Evolutionary conservation across 2,113 vertebrate species (phyloP), one percentile per base, ranked within the genome.

Genomic region (Dicrurus megarhynchus): DNA sequence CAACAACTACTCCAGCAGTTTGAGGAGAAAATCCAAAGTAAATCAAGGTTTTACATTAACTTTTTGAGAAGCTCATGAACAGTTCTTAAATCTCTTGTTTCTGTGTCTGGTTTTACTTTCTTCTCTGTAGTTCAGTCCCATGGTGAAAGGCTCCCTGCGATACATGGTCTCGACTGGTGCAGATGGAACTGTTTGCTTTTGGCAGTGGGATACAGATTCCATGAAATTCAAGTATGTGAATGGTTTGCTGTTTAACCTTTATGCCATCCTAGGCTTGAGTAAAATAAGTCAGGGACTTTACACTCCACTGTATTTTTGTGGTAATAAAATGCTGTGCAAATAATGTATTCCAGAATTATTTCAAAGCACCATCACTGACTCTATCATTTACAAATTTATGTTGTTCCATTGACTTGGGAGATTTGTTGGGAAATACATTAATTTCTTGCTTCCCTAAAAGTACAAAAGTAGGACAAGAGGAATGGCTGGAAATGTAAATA

Each of bases 121-220:
- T 59, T 61, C 28, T 49, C 84, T 97, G 95, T 41, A 99, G 99
- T 99, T 99, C 95, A 99, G 99, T 96, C 99, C 99, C 9, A 99
- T 99, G 98, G 99, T 98, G 96, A 99, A 98, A 97, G 99, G 99
- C 96, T 98, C 98, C 70, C 98, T 98, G 79, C 96, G 99, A 35
- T 99, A 99, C 95, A 98, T 99, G 99, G 99, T 99, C 83, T 99
- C 99, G 65, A 99, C 99, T 85, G 99, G 99, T 96, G 99, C 99
- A 71, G 99, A 99, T 97, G 99, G 99, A 77, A 99, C 99, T 2
- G 99, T 99, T 82, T 99, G 99, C 94, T 99, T 99, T 95, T 99
- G 99, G 99, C 99, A 99, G 91, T 99, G 99, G 99, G 99, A 99
- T 50, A 97, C 98, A 81, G 98, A 98, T 86, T 98, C 99, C 79